These are phyloP conservation scores for Sarotherodon lohbergeri DNA, from an alignment of 2,113 vertebrate genomes.

Conservation along the genomic window DNA sequence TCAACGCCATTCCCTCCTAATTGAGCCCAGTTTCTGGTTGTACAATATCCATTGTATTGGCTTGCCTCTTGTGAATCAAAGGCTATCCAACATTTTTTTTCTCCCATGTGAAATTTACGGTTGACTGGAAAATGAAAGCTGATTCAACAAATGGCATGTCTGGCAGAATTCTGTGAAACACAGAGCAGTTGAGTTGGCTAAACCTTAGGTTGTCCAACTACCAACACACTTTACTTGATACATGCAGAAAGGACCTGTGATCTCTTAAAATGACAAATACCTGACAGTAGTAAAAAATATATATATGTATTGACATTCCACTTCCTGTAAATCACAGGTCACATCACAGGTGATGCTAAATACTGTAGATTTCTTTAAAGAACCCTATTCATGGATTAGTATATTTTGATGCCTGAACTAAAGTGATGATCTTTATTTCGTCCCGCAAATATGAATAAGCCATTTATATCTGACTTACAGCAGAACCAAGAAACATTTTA, in stretches of 20 bases:
- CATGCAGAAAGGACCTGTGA: background rate
- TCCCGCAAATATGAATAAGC: background rate
- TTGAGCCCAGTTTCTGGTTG: background rate
- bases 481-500: background rate
- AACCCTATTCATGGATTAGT: background rate
- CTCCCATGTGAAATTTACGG: background rate
- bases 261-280: background rate
- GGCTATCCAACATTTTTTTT: background rate
- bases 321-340: background rate
- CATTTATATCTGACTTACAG: background rate
- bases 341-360: background rate
- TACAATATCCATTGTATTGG: background rate
- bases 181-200: slow-evolving; percentile 37
- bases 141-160: slow-evolving; percentile 23
- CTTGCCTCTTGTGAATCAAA: background rate
- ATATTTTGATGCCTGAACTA: background rate
- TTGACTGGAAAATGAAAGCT: slow-evolving; percentile 18
- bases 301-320: background rate
- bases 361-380: background rate
- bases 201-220: slow-evolving; percentile 28
- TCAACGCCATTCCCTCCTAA: background rate
- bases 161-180: slow-evolving; percentile 31
- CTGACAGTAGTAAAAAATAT: background rate
- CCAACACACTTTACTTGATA: slow-evolving; percentile 29
- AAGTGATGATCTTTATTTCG: background rate